Percentiles rank a stretch among this genome's conserved stretches.
Conservation (phyloP, 2,797 vertebrate species). For the Sebastiscus tertius region DNA sequence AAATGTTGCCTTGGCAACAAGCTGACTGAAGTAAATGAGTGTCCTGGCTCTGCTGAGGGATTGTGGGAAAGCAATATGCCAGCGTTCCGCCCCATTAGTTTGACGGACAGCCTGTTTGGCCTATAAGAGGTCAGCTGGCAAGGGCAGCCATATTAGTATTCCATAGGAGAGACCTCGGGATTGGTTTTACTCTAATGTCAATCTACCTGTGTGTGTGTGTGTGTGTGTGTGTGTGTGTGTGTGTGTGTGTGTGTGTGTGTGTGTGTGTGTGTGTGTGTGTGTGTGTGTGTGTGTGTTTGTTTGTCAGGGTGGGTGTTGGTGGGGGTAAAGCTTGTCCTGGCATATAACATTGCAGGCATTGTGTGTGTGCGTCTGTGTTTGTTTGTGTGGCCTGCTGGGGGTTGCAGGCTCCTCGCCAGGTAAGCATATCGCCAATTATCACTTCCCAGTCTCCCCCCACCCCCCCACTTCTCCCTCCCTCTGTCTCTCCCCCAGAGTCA, state of each 20-base stretch:
- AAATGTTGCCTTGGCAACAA: constrained; percentile 84
- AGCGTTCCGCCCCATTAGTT: constrained; percentile 83
- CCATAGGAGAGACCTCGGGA: constrained; percentile 68
- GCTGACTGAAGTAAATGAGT: constrained; percentile 83
- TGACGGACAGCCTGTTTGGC: constrained; percentile 82
- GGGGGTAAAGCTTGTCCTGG: constrained; percentile 54
- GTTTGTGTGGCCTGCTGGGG: constrained; percentile 57
- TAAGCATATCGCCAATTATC: constrained; percentile 86
- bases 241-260: not conserved
- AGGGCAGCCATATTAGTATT: constrained; percentile 82
- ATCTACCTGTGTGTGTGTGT: constrained; percentile 53
- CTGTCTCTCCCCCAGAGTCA: constrained; percentile 15
- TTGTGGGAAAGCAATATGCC: constrained; percentile 84
- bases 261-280: not conserved
- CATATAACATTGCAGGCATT: constrained; percentile 45
- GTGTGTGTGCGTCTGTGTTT: constrained; percentile 23
- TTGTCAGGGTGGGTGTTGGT: constrained; percentile 13
- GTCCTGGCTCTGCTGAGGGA: constrained; percentile 79
- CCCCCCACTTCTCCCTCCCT: not conserved
- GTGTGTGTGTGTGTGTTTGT: constrained; percentile 20
- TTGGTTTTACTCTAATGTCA: constrained; percentile 79
- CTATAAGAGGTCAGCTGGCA: constrained; percentile 83
- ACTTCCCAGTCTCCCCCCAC: constrained; percentile 69
- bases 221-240: constrained; percentile 28
- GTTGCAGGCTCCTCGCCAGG: constrained; percentile 77